A percentile compares a stretch with the other conserved stretches of the same genome.
phyloP scores from a whole-genome alignment of 2,888 invertebrate species.

The Scrobipalpa atriplicella region DNA sequence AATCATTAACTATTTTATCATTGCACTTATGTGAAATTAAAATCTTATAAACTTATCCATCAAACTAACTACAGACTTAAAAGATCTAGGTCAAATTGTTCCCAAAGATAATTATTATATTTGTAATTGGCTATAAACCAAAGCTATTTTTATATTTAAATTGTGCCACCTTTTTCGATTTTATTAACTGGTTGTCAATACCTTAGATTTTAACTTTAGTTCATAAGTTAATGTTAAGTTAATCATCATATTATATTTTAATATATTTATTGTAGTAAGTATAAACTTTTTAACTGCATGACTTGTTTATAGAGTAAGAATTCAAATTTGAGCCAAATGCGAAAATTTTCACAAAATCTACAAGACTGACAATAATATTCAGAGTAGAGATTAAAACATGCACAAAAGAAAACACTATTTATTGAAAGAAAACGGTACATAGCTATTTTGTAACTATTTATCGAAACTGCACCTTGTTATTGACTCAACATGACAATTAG shows the following conservation, averaged over 20 bases:
- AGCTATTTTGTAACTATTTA: conserved; percentile 65
- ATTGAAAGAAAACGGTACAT: conserved; percentile 51
- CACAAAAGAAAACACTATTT: conserved; percentile 62
- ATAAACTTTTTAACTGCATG: conserved; percentile 75
- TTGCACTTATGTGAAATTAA: neutral
- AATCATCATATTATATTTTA: conserved; percentile 69
- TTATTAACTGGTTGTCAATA: conserved; percentile 67
- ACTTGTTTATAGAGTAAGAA: conserved; percentile 72
- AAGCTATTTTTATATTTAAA: conserved; percentile 61
- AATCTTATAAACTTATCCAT: neutral
- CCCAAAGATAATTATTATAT: conserved; percentile 55
- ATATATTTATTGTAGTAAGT: conserved; percentile 76
- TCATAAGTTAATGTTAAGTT: conserved; percentile 60
- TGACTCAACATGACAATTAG: conserved; percentile 83
- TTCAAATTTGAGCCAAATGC: conserved; percentile 75
- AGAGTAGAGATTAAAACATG: conserved; percentile 79
- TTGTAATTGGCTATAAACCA: conserved; percentile 73
- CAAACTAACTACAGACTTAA: neutral
- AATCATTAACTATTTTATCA: no score
- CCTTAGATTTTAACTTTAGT: conserved; percentile 61
- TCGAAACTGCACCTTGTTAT: conserved; percentile 79
- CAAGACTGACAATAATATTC: conserved; percentile 83
- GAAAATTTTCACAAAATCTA: conserved; percentile 75
- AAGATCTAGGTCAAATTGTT: conserved; percentile 33
- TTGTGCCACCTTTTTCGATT: conserved; percentile 71